Evolutionary conservation across 2,113 vertebrate genomes (phyloP), one percentile per base, ranked within the genome.

Genomic region (Ctenodactylus gundi): DNA sequence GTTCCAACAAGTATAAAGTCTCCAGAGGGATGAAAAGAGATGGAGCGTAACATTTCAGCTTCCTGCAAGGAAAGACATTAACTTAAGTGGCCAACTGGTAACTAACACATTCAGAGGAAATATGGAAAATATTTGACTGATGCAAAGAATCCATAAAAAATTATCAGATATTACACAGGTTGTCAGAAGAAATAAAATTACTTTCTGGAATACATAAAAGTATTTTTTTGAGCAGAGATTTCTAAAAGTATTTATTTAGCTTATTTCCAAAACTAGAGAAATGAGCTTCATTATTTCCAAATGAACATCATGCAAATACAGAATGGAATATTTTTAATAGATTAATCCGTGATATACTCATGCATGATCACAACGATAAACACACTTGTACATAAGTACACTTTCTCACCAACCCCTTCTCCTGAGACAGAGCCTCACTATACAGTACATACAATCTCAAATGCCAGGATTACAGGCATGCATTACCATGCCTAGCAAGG

Each of bases 11-110:
- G 97, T 82, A 99, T 98, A 97, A 98, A 99, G 98, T 99, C 99
- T 23, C 99, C 99, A 0, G 99, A 99, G 5, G 99, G 99, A 77
- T 99, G 99, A 95, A 99, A 99, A 7, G 99, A 99, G 97, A 99
- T 99, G 11, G 99, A 99, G 8, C 99, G 99, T 29, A 99, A 84
- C 99, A 99, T 99, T 95, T 99, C 99, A 1, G 99, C 99, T 97
- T 99, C 99, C 99, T 99, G 97, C 78, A 13, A 91, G 93, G 65
- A 49, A 80, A 92, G 21, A 90, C 83, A 96, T 0, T 82, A 21
- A 39, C 1, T 0, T 18, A 72, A 64, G 18, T 65, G n/a, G 80
- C 31, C 75, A 49, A n/a, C 4, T 10, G 12, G 36, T 4, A 8
- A 14, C 73, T 44, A 58, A 20, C 7, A 70, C 14, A 44, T 83